phyloP scores from a whole-genome alignment of 1,140 invertebrate species.

The Cotesia vestalis region DNA sequence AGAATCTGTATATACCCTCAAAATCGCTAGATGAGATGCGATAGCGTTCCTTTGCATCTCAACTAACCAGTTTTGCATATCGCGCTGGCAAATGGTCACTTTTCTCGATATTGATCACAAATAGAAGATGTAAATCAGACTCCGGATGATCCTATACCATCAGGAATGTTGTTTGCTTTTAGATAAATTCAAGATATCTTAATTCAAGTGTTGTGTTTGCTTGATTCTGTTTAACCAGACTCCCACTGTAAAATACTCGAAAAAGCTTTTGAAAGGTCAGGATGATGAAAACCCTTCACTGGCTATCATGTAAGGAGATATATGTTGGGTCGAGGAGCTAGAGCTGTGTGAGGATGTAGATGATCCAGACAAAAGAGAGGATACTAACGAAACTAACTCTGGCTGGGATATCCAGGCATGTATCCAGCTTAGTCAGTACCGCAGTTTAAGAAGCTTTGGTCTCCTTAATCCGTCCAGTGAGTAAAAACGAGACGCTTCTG shows the following conservation, averaged over 20 bases:
- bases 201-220: slow-evolving; percentile 5
- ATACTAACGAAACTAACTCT: slow-evolving; percentile 25
- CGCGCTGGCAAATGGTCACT: slow-evolving; percentile 9
- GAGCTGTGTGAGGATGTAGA: slow-evolving; percentile 45
- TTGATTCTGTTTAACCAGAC: slow-evolving; percentile 6
- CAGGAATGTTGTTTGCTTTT: background rate
- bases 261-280: slow-evolving; percentile 31
- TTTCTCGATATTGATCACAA: too few relatives aligned
- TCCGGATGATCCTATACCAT: background rate
- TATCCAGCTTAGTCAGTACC: slow-evolving; percentile 64
- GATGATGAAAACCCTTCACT: slow-evolving; percentile 26
- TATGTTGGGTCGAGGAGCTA: slow-evolving; percentile 28
- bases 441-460: slow-evolving; percentile 67
- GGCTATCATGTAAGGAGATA: too few relatives aligned
- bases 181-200: background rate
- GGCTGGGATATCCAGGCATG: slow-evolving; percentile 57
- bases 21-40: slow-evolving; percentile 33
- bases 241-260: background rate
- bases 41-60: slow-evolving; percentile 19
- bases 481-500: slow-evolving; percentile 54
- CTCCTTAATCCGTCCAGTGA: slow-evolving; percentile 61
- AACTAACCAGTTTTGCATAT: slow-evolving; percentile 26
- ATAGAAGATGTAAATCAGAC: too few relatives aligned
- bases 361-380: slow-evolving; percentile 53
- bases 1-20: slow-evolving; percentile 27